Percentiles rank a stretch among this genome's conserved stretches.
Conservation (phyloP, 2,888 invertebrate species). For the Monoplex corrugatus region DNA sequence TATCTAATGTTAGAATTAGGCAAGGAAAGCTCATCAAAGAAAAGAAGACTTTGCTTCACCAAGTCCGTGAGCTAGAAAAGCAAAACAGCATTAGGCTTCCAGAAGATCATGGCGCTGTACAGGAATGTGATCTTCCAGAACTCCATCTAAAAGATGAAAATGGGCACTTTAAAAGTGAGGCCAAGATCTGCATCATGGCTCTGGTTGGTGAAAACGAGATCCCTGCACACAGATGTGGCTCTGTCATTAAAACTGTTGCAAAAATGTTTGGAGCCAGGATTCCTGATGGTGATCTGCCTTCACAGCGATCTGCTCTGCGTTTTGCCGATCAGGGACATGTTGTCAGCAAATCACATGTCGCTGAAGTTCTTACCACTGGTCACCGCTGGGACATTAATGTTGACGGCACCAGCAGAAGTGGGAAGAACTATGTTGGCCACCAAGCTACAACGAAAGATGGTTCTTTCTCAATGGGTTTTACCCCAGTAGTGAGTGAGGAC, state of each 20-base stretch:
- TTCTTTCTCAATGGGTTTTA: background rate
- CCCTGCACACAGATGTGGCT: conserved; percentile 32
- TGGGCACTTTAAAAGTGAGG: conserved; percentile 29
- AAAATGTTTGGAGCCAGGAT: conserved; percentile 5
- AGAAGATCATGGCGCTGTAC: too few species aligned
- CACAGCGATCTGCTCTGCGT: conserved; percentile 8
- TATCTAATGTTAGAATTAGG: too few species aligned
- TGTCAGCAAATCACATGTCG: conserved; percentile 38
- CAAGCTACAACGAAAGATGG: background rate
- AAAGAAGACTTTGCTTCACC: too few species aligned
- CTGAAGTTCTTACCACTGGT: background rate
- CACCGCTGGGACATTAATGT: background rate
- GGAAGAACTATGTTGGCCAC: background rate
- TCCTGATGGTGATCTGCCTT: conserved; percentile 16
- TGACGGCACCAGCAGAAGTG: conserved; percentile 37
- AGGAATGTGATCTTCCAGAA: background rate
- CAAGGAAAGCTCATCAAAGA: too few species aligned
- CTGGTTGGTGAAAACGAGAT: conserved; percentile 8
- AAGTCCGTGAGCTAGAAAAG: too few species aligned
- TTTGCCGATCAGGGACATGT: conserved; percentile 39
- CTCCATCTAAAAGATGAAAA: background rate
- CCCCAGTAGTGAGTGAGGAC: background rate
- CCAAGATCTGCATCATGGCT: conserved; percentile 7
- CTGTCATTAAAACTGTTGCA: conserved; percentile 27
- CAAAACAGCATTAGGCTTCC: too few species aligned